Conservation (phyloP, 2,888 invertebrate species). For the Drosophila flavopinicola region DNA sequence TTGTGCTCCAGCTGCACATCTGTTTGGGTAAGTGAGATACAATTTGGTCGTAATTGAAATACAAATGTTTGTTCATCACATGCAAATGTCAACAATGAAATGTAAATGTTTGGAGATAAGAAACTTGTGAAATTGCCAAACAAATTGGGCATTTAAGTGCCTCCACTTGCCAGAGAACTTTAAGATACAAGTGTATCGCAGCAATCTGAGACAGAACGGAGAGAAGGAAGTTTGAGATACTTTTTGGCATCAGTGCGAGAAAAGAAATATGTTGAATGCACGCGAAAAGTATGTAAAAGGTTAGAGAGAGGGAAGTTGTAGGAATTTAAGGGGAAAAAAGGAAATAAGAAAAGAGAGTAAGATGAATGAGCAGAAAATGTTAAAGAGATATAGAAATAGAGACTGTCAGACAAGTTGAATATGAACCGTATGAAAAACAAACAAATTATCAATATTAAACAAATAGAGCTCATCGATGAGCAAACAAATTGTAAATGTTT, state of each 20-base stretch:
- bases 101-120: constrained; percentile 37
- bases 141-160: constrained; percentile 10
- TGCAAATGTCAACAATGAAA: constrained; percentile 43
- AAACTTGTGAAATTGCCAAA: constrained; percentile 14
- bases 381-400: background rate
- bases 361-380: too few species aligned
- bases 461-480: too few species aligned
- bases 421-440: too few species aligned
- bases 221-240: background rate
- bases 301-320: background rate
- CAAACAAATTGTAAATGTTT: too few species aligned
- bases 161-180: constrained; percentile 11
- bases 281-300: too few species aligned
- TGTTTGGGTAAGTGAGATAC: constrained; percentile 65
- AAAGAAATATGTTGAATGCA: too few species aligned
- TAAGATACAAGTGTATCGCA: constrained; percentile 8
- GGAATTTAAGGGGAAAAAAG: too few species aligned
- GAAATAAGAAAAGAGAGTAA: too few species aligned
- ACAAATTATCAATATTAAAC: too few species aligned
- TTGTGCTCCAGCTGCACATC: constrained; percentile 43
- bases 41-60: constrained; percentile 33
- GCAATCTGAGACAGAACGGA: constrained; percentile 1
- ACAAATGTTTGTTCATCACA: constrained; percentile 43
- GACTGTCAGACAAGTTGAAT: too few species aligned
- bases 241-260: background rate